Evolutionary conservation across 1,140 invertebrate genomes (phyloP), one percentile per base, ranked within the genome.

Genomic region (Artemia franciscana): DNA sequence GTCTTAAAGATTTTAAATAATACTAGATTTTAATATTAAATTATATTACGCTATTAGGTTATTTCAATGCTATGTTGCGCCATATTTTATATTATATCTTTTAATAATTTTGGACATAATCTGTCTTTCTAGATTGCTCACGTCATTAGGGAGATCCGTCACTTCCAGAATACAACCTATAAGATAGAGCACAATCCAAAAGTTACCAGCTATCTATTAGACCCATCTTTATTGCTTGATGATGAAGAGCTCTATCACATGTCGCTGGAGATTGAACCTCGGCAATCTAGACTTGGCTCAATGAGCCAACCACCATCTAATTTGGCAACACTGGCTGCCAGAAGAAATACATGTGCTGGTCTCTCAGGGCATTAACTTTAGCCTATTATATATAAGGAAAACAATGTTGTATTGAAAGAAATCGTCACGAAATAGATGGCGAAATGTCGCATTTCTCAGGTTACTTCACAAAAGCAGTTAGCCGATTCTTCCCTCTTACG

Each of bases 101-200:
- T n/a, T 64, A 24, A 63, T 5, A 27, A 59, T 26, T 4, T 18
- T 28, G 23, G 21, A 9, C 5, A 27, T 62, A 15, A 59, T 63
- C 26, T 63, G 59, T 57, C 59, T 63, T 79, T 80, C 25, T 73
- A 92, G 89, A 87, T 93, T 71, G 88, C 90, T 26, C 88, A 93
- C 70, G 88, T 93, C 1, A 93, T 94, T 65, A 77, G 88, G 62
- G 91, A 94, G 75, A 91, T 93, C 65, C 78, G 86, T 56, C 85
- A 90, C 67, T 92, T 89, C 72, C 91, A 94, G 71, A 87, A 92
- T 72, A 91, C 87, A 4, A 84, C 86, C 0, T 94, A 93, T 71
- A 91, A 88, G 73, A 92, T 93, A 63, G 85, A 68, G 56, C 62
- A 66, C 24, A 60, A 57, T 18, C 60, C 66, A 39, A 65, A 77